Evolutionary conservation across 2,113 vertebrate genomes (phyloP).

Genomic region (human): DNA sequence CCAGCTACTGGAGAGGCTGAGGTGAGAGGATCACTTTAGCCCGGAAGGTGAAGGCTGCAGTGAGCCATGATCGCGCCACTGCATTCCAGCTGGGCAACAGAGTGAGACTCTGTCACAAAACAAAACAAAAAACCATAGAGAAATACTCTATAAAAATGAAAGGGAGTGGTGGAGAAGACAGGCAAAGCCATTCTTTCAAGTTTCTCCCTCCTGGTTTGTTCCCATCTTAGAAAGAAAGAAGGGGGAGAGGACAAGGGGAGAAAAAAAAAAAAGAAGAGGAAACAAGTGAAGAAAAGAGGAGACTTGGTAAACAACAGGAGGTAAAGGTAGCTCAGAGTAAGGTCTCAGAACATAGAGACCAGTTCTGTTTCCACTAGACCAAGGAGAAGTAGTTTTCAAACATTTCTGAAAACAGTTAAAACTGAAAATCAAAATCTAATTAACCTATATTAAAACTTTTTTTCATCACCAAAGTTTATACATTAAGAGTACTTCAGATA

Average conservation of each 20-base stretch:
- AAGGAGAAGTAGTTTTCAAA: neutral
- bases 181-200: neutral
- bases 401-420: slow-evolving; percentile 45
- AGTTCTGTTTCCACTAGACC: neutral
- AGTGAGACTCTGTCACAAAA: too few relatives aligned
- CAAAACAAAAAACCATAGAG: neutral
- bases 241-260: neutral
- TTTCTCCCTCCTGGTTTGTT: neutral
- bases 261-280: neutral
- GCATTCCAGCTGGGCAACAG: too few relatives aligned
- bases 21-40: too few relatives aligned
- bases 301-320: neutral
- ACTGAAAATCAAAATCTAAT: slow-evolving; percentile 12
- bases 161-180: neutral
- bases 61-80: too few relatives aligned
- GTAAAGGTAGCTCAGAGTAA: neutral
- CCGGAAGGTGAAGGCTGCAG: too few relatives aligned
- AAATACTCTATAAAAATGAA: slow-evolving; percentile 27
- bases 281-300: neutral
- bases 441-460: neutral
- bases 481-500: neutral
- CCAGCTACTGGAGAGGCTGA: too few relatives aligned
- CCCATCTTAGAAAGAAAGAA: neutral
- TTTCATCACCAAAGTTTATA: neutral
- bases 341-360: neutral